Base-by-base conservation (phyloP, 2,113 vertebrate genomes). In the Gasterosteus nipponicus region DNA sequence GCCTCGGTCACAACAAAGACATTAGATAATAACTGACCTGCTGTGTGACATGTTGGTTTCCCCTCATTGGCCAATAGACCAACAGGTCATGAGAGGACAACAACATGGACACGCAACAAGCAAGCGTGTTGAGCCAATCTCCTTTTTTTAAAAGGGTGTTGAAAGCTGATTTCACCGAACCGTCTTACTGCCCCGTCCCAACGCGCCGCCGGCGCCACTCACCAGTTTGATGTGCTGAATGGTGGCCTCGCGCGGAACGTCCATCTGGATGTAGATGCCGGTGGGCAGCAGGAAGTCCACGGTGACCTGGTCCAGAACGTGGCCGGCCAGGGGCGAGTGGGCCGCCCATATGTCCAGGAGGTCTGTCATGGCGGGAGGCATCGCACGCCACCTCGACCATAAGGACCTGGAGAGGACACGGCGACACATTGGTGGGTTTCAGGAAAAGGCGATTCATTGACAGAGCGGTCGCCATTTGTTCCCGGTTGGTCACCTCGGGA, bases 361-460 rank as follows among this genome's bases (percentile, higher is more conserved):
- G 94, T 99, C 97, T 92, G 96, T 96, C 96, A 98, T 96, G 85
- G 98, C 96, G 92, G 98, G 97, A 96, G 98, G 97, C 98, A 99
- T 99, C 93, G 89, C 90, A 44, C 92, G 91, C 94, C 94, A 95
- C 94, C 95, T 95, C 95, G 96, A 98, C 94, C 96, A 97, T 90
- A 93, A 92, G 95, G 95, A 92, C 94, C 97, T 96, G 78, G 18
- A 69, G 35, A 5, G 19, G 44, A 63, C 16, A 73, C 51, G 64
- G 1, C 15, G 16, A 68, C 18, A 29, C 5, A 16, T 26, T 33
- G 1, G 10, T 39, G 53, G 6, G 6, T 41, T 58, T 33, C 8
- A 54, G 31, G 33, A 8, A 1, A 26, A 44, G 31, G 41, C 4
- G 38, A 46, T 58, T 39, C 3, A 6, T 7, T 1, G 7, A 35